Evolutionary conservation across 2,797 vertebrate species (phyloP), one percentile per base, ranked within the genome.

Genomic region (Sebastes steindachneri): DNA sequence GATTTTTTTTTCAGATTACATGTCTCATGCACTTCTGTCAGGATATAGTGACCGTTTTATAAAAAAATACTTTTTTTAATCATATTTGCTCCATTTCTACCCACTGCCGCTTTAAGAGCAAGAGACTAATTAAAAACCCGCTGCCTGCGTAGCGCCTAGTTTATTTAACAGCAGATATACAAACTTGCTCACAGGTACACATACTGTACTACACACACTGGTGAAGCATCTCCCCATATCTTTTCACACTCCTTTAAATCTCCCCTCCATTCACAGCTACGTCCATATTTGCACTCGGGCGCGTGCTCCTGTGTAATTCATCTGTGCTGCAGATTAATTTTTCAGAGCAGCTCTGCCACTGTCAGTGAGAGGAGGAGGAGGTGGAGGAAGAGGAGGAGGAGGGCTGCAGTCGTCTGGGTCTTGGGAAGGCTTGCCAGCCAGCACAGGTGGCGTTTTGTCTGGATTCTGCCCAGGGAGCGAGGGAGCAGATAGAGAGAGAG

Each of bases 381-480:
- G 64, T 17, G 75, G 69, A 29, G 51, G 70, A 35, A 58, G 62
- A 65, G 73, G 35, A 12, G 81, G 81, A 81, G 78, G 77, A 59
- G 74, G 71, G 85, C 68, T 88, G 82, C 77, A 88, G 88, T 89
- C 60, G 74, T 92, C 88, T 90, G 91, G 81, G 84, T 86, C 80
- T 84, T 2, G 7, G 75, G 66, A 72, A 88, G 41, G 69, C 82
- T 85, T 93, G 91, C 85, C 88, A 90, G 86, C 75, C 75, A 54
- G 88, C 87, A 89, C 92, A 94, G 90, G 92, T 93, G 92, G 90
- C 68, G 58, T 91, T 94, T 92, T 92, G 92, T 93, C 88, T 87
- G 89, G 91, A 91, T 60, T 80, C 79, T 74, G 25, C 87, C 86
- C 87, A 89, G 87, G 69, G 84, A 85, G 66, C 14, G 7, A 54